Base-by-base conservation (phyloP, 2,797 vertebrate species). In the Phrynocephalus vlangalii region DNA sequence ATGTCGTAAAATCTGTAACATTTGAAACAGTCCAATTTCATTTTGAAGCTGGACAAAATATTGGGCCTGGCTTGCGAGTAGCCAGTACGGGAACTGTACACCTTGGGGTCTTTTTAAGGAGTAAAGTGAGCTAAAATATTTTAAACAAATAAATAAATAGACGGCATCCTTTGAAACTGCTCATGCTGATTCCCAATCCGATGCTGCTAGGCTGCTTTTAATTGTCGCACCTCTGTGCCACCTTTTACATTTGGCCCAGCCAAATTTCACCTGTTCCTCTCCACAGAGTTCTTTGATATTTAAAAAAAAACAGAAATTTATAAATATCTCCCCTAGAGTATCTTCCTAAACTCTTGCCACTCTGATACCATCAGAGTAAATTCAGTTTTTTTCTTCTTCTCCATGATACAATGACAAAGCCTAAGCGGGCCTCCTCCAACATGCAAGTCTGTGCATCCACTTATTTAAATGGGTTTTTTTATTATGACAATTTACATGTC, bases 401-500 rank as follows among this genome's bases (percentile, higher is more conserved):
- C 0, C 9, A 38, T 56, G 28, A 56, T 38, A 15, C 60, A 79
- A 79, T 70, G 56, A 94, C 92, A 90, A 68, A 82, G 63, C 1
- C 86, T 44, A 44, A 77, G 87, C 91, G 87, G 85, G 3, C n/a
- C 63, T 83, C 30, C 86, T 94, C 79, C 87, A 88, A 93, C 91
- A 95, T 88, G 94, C 95, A 88, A 76, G 92, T 93, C 95, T 82
- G 91, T 95, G 95, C 92, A 78, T 94, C 93, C 4, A 92, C 88
- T 95, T 95, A 95, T 95, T 97, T 96, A 94, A 95, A 87, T 87
- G 88, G 3, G 90, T 90, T 92, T 93, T 98, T 98, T 99, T 99
- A 98, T 99, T 99, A 98, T 98, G 97, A 98, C 98, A 99, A 98
- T 98, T 97, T 98, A 98, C 98, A 98, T 98, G 97, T 98, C 94